Base-by-base conservation (phyloP, 2,888 invertebrate species). In the Acleris laterana region DNA sequence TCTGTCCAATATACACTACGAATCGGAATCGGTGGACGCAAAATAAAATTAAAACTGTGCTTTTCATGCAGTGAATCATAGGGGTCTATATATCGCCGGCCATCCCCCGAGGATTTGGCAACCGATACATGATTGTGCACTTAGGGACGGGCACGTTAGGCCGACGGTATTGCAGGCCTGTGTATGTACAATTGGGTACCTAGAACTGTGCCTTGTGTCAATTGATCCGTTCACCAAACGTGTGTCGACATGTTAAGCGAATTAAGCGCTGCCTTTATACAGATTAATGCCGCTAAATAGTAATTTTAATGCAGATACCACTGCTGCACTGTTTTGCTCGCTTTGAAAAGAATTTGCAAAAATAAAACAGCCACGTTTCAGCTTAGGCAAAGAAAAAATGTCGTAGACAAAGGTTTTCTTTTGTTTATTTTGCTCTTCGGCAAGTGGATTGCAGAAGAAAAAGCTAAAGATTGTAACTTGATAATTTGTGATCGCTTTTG, bases 91-190 rank as follows among this genome's bases (percentile, higher is more conserved):
- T 80, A 74, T 77, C 74, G 79, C 19, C 66, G 76, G 68, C 75
- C 79, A 76, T 82, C 83, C 88, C 88, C 84, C 64, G 82, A 84
- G 90, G 88, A 86, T 90, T 91, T 90, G 89, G 90, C 88, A 89
- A 88, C 87, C 88, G 82, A 86, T 88, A 91, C 91, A 91, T 80
- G 91, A 88, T 83, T 89, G 83, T 90, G 90, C 91, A 90, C 91
- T 91, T 89, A 90, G 83, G 77, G 77, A 70, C 69, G 69, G 70
- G 74, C 63, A 71, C 61, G 71, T 65, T 58, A 70, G 69, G 74
- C 71, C 76, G 74, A 74, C 72, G 69, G 76, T 57, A 62, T 61
- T 62, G 62, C 66, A 25, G 48, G 62, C 44, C 61, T 65, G 57
- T 56, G 62, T 66, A 60, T 56, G 57, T 62, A 64, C 28, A 53